These are phyloP conservation scores for Peromyscus leucopus DNA, from an alignment of 2,113 vertebrate genomes.

Conservation along the genomic window DNA sequence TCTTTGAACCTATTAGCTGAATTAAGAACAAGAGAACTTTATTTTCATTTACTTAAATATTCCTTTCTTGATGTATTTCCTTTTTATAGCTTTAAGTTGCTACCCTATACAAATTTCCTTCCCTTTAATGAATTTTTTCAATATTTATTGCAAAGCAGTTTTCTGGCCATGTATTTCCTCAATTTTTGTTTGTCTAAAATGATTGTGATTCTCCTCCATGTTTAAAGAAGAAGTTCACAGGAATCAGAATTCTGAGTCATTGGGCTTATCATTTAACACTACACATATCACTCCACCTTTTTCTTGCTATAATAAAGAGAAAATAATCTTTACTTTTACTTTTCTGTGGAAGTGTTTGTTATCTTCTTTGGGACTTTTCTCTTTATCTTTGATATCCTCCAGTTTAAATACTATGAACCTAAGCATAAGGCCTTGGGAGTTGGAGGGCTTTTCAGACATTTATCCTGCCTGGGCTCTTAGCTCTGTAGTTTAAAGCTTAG, in stretches of 20 bases:
- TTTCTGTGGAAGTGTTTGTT: constrained; percentile 5
- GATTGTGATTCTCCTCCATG: background rate
- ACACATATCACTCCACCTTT: background rate
- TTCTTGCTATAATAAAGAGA: background rate
- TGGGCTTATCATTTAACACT: background rate
- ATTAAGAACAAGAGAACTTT: background rate
- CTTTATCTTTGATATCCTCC: background rate
- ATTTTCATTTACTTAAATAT: background rate
- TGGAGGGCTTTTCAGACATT: background rate
- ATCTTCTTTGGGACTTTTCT: background rate
- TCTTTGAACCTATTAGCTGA: background rate
- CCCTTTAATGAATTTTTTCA: background rate
- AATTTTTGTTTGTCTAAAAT: background rate
- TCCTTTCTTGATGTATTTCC: background rate
- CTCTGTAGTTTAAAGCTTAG: background rate
- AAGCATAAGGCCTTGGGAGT: background rate
- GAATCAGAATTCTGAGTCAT: background rate
- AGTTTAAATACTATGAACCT: background rate
- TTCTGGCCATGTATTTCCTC: background rate
- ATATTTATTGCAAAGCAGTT: background rate
- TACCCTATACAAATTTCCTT: background rate
- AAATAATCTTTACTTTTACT: background rate
- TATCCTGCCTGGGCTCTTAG: background rate
- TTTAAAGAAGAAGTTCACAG: background rate
- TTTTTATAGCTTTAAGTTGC: background rate